Base-by-base conservation (phyloP, 2,888 invertebrate genomes). In the Apomyelois bistriatella region DNA sequence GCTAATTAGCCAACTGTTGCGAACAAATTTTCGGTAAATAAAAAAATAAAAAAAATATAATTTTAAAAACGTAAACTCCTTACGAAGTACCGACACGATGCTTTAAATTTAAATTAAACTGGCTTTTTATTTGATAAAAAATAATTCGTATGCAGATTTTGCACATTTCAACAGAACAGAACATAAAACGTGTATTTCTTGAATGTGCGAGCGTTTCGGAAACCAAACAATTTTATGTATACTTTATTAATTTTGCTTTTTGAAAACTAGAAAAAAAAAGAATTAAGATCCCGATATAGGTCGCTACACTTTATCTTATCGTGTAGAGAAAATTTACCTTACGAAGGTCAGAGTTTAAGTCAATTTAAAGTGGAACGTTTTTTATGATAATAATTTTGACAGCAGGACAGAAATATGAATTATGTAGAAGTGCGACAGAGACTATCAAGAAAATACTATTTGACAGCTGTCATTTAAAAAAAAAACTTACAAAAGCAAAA, bases 81-180 rank as follows among this genome's bases (percentile, higher is more conserved):
- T 48, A 22, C 36, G n/a, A 52, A 50, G 49, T 30, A 40, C 49
- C 49, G 40, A 16, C 40, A 15, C 40, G 40, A 10, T 30, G 15
- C 32, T 10, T 50, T 41, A 50, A 50, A 40, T 50, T 41, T 38
- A 30, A 22, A 13, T 50, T 41, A 28, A 30, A 28, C n/a, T 28
- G 13, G n/a, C 8, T 50, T 50, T 48, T 50, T 41, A 50, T 50
- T 41, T 32, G 32, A 40, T 32, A 41, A 50, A 32, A 41, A 30
- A 40, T 50, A 50, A 40, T 50, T 50, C 40, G 49, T 50, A 50
- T 50, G 49, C 30, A 40, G 40, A 50, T 50, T 48, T 32, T 32
- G 30, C n/a, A 32, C 15, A 46, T 46, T 46, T 46, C 2, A 32
- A 15, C 13, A 15, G 10, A 46, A 46, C 15, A 15, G 10, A 46